Evolutionary conservation across 2,888 invertebrate species (phyloP), one percentile per base, ranked within the genome.

Genomic region (Thumatha senex): DNA sequence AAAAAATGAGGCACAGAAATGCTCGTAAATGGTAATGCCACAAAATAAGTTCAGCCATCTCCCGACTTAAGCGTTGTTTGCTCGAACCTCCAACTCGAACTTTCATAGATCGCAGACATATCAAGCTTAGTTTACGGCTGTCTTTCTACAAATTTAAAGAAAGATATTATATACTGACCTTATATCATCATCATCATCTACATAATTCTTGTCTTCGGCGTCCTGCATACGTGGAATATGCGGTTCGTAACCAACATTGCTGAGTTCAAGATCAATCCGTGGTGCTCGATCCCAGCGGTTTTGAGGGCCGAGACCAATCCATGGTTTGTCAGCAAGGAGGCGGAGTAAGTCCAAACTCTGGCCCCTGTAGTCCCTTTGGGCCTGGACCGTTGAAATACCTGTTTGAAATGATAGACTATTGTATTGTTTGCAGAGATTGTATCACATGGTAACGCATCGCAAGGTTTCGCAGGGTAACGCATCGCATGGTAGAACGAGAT

Each of bases 261-360:
- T 58, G n/a, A 76, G 40, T 4, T 78, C 75, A 13, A 48, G 30
- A 15, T 75, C 72, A 10, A 72, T 61, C 46, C 59, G 68, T 0
- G 74, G 75, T 0, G 55, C 48, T 1, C 67, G 61, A 55, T 78
- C 77, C 80, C 77, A 80, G 49, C 71, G 74, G 55, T 70, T 65
- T 62, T 77, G 70, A 1, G 75, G 70, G 0, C 72, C 75, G 7
- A 58, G 50, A 1, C 70, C 70, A 8, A 72, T 76, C 67, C 72
- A 72, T 51, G 76, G 72, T 42, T 74, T 76, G 8, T 84, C 80
- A 1, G 78, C 72, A 38, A 87, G 73, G 24, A 86, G 52, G 1
- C 85, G 78, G 1, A 87, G 74, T 0, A 87, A 65, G 54, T 87
- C 86, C 58, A 86, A 49, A 44, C 77, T 76, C 14, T 82, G 80